These are phyloP conservation scores for Sebastes itinus DNA, from an alignment of 2,797 vertebrate genomes.

Conservation along the genomic window DNA sequence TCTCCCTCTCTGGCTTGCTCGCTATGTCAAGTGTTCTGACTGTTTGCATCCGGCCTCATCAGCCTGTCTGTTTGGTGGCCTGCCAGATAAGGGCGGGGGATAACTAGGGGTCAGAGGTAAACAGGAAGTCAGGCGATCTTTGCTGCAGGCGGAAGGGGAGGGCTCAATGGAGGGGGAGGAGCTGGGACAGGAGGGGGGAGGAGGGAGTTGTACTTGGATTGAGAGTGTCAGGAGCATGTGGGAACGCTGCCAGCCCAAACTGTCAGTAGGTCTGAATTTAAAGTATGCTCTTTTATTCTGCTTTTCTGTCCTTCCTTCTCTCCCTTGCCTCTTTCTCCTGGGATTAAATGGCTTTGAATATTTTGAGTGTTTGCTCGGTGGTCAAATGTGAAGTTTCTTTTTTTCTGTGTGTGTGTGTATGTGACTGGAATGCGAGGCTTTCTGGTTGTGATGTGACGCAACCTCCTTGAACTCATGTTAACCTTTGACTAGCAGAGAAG, in stretches of 20 bases:
- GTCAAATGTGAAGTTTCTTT: slow-evolving; percentile 31
- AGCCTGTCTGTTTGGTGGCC: slow-evolving; percentile 68
- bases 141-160: slow-evolving; percentile 71
- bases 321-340: slow-evolving; percentile 16
- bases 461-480: slow-evolving; percentile 66
- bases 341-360: slow-evolving; percentile 53
- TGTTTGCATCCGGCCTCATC: slow-evolving; percentile 65
- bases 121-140: slow-evolving; percentile 81
- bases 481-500: slow-evolving; percentile 57
- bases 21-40: slow-evolving; percentile 47
- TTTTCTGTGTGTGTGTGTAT: slow-evolving; percentile 18
- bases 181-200: slow-evolving; percentile 61
- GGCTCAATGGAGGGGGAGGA: slow-evolving; percentile 43
- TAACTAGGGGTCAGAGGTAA: slow-evolving; percentile 82
- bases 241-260: slow-evolving; percentile 79
- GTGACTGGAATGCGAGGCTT: slow-evolving; percentile 67
- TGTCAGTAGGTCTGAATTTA: slow-evolving; percentile 83
- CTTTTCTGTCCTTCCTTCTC: slow-evolving; percentile 32
- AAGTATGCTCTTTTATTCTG: slow-evolving; percentile 64
- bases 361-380: slow-evolving; percentile 37
- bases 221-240: slow-evolving; percentile 77
- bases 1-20: background rate
- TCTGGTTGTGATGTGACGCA: slow-evolving; percentile 63
- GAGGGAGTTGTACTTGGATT: slow-evolving; percentile 78
- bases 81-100: slow-evolving; percentile 61